Conservation (phyloP, 1,140 invertebrate genomes). For the Rhagoletis pomonella region DNA sequence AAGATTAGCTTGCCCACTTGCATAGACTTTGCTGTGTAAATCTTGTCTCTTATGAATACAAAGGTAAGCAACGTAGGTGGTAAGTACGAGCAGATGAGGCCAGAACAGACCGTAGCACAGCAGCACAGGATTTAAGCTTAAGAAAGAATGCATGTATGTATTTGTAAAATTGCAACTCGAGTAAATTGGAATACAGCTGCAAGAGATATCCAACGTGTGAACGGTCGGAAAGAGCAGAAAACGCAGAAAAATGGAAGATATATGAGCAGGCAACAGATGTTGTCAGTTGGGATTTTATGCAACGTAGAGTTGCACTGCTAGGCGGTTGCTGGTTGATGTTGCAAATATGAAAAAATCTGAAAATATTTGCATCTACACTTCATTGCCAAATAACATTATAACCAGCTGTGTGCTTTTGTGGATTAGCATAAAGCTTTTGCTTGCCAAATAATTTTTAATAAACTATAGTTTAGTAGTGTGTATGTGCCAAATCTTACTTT, state of each 20-base stretch:
- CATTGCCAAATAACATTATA: neutral
- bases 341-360: neutral
- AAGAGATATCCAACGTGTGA: neutral
- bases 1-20: neutral
- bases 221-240: neutral
- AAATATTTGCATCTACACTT: neutral
- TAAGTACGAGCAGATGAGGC: neutral
- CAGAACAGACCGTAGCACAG: neutral
- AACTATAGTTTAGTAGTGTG: too few species aligned
- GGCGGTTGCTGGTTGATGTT: neutral
- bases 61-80: neutral
- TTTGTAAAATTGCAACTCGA: constrained; percentile 40
- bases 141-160: neutral
- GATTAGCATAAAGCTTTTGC: too few species aligned
- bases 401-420: neutral
- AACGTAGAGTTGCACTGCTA: neutral
- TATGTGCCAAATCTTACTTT: too few species aligned
- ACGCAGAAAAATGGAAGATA: neutral
- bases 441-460: too few species aligned
- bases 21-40: neutral
- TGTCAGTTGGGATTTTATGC: constrained; percentile 43
- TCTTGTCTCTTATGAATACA: neutral
- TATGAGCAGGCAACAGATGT: constrained; percentile 33
- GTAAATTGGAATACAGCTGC: constrained; percentile 5
- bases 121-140: neutral